Base-by-base conservation (phyloP, 2,113 vertebrate genomes). In the Crypturellus undulatus region DNA sequence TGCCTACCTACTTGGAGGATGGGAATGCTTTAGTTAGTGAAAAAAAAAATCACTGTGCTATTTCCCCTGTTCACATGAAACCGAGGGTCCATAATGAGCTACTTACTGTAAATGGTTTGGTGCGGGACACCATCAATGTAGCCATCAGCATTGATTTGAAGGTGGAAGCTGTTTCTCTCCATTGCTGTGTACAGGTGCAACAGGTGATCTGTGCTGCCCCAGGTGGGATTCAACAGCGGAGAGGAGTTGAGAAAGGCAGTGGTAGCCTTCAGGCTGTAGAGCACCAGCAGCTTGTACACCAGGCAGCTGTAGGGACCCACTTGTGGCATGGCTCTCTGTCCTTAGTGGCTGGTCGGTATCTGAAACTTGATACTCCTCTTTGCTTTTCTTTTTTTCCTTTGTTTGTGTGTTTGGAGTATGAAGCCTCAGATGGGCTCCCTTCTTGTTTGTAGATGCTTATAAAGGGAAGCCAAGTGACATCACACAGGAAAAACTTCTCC, bases 51-150 rank as follows among this genome's bases (percentile, higher is more conserved):
- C 30, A 63, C 67, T 42, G 0, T 28, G 38, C n/a, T 71, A 25
- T 32, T 63, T 67, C 40, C 51, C 47, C 38, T 68, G 45, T 34
- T 77, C 69, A 90, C 28, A 1, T 25, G 70, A 21, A 67, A 28
- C 49, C 15, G 32, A 20, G 30, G 40, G 5, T 67, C 36, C 22
- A 6, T 7, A 36, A 40, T 30, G 21, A 77, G 52, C 19, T 71
- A 98, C 98, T 98, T 96, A 99, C 99, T 99, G 90, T 98, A 97
- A 91, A 97, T 96, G 83, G 97, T 97, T 92, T 97, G 98, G n/a
- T 96, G 91, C n/a, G 98, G 93, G 8, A 85, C 83, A 10, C 97
- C 98, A 5, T 94, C 97, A 36, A 97, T 40, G 0, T 90, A 97
- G 60, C 98, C 98, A 0, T 97, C 97, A 4, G 80, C 80, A 0